These are phyloP conservation scores for Watsonalla binaria DNA, from an alignment of 2,888 invertebrate species.

Conservation along the genomic window DNA sequence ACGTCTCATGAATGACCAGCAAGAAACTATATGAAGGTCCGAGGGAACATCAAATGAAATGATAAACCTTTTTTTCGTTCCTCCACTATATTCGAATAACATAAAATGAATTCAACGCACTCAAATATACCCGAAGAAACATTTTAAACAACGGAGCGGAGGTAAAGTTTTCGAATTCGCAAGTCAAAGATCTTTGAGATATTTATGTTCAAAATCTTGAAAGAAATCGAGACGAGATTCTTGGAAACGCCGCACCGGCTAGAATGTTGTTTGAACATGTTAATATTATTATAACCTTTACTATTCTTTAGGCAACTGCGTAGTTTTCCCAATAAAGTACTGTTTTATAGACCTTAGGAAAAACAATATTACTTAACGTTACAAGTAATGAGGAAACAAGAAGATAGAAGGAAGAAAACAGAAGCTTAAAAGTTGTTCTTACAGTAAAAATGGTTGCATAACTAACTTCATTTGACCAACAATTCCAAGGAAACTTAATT, in stretches of 20 bases:
- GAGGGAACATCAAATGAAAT: no score
- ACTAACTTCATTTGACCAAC: background rate
- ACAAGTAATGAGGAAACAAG: background rate
- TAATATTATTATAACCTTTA: no score
- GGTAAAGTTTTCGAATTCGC: background rate
- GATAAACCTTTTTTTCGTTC: no score
- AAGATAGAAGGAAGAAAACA: background rate
- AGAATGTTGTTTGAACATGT: no score
- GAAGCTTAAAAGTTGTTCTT: background rate
- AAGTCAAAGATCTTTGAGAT: background rate
- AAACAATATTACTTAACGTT: no score
- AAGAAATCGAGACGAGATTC: background rate
- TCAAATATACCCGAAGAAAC: background rate
- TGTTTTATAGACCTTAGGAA: no score
- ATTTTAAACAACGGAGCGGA: background rate
- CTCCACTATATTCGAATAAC: no score
- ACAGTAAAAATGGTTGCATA: background rate
- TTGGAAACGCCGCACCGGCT: background rate
- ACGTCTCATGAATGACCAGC: no score
- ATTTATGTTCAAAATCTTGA: background rate
- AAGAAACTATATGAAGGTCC: no score
- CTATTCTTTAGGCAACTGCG: no score
- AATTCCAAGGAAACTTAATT: conserved; percentile 12
- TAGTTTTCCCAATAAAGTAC: no score
- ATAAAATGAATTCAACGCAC: background rate